phyloP scores from a whole-genome alignment of 2,113 vertebrate genomes.

The Thryonomys swinderianus region DNA sequence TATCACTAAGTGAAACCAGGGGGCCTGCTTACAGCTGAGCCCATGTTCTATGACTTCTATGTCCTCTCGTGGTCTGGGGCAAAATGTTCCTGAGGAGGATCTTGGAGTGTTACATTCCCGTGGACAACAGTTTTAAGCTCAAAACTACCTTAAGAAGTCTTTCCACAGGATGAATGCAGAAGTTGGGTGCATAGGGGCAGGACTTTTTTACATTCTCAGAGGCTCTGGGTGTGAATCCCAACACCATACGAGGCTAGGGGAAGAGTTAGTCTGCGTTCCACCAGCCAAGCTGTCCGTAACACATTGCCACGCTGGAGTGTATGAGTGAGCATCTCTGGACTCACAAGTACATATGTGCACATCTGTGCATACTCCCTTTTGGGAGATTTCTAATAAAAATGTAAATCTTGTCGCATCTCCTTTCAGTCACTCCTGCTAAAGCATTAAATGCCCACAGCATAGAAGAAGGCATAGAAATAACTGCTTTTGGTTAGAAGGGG shows the following conservation, averaged over 20 bases:
- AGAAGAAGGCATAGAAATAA: not conserved
- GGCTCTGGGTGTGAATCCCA: not conserved
- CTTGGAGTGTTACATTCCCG: not conserved
- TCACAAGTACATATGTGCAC: fast-evolving
- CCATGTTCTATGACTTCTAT: not conserved
- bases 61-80: fast-evolving
- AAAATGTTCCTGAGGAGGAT: not conserved
- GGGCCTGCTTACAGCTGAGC: slow-evolving; percentile 3
- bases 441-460: not conserved
- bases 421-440: not conserved
- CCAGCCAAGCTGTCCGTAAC: fast-evolving
- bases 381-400: not conserved
- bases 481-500: not conserved
- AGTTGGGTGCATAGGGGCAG: fast-evolving
- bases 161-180: not conserved
- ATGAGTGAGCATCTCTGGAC: fast-evolving
- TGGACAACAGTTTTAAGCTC: not conserved
- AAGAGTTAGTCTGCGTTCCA: not conserved
- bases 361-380: not conserved
- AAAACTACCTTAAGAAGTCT: not conserved
- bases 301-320: not conserved
- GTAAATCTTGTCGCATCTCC: not conserved
- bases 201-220: not conserved
- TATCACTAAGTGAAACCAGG: too few species aligned
- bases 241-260: not conserved